Evolutionary conservation across 2,888 invertebrate species (phyloP), one percentile per base, ranked within the genome.

Genomic region (Cloeon dipterum): DNA sequence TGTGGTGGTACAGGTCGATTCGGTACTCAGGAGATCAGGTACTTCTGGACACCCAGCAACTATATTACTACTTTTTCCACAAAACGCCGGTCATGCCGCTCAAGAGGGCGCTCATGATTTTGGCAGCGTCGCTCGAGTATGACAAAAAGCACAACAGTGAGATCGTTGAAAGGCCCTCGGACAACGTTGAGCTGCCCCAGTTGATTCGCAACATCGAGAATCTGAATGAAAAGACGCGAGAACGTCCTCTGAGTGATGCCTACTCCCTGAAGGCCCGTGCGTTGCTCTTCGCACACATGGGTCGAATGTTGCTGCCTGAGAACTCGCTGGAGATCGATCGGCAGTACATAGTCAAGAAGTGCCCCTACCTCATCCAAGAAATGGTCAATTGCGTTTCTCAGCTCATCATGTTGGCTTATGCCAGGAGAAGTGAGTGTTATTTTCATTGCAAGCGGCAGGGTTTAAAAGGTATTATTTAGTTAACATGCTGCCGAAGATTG

Each of bases 1-100:
- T 82, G 47, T 98, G 98, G 98, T 98, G 98, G 98, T 94, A 96
- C 57, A 73, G 85, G 40, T 93, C 93, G 41, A 96, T 96, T 46
- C 76, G 86, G 47, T 99, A 83, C 59, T 91, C 91, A 39, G 91
- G 91, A 41, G 96, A 98, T 55, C 85, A 93, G 66, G 91, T 94
- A 2, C 62, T 99, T 11, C 59, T 98, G 41, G 88, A 93, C 51
- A 99, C 98, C n/a, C 86, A 91, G 5, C 81, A 89, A 54, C 71
- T 96, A 64, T 98, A 93, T 57, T 88, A 82, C 54, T 86, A 77
- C 53, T 94, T 89, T 58, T 83, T 96, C 54, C 81, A 89, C 52
- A 91, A 91, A 62, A 93, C 91, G 5, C 88, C 93, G 1, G 78
- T 81, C 42, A 94, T 96, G 86, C 74, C 83, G 36, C 59, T 96